Conservation (phyloP, 1,140 invertebrate genomes). For the Nephotettix cincticeps region DNA sequence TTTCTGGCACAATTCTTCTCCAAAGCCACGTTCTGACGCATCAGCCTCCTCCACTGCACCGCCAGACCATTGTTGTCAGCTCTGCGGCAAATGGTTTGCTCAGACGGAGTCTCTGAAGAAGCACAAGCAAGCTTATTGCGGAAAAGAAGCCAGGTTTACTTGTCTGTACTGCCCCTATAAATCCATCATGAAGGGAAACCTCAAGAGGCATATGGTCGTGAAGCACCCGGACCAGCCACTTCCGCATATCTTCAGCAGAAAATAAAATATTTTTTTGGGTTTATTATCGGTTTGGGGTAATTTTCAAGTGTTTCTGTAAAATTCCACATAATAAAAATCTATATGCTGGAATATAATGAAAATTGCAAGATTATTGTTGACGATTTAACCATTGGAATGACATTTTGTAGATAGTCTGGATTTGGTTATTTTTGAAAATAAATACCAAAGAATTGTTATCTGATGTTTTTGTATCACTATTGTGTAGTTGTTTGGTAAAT, state of each 20-base stretch:
- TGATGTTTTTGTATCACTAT: no score
- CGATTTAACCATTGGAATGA: no score
- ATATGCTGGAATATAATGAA: no score
- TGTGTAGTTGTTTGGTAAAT: no score
- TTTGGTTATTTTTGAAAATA: no score
- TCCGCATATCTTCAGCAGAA: neutral
- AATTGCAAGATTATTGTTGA: no score
- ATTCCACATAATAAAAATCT: no score
- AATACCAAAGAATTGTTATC: no score
- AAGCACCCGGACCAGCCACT: slow-evolving; percentile 38
- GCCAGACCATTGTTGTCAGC: slow-evolving; percentile 34
- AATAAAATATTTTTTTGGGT: no score
- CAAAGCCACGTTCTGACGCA: neutral
- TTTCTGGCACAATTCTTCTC: slow-evolving; percentile 41
- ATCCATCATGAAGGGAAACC: slow-evolving; percentile 51
- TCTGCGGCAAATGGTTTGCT: slow-evolving; percentile 55
- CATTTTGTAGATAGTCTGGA: no score
- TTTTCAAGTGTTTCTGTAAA: no score
- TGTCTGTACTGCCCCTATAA: slow-evolving; percentile 56
- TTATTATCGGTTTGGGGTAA: no score
- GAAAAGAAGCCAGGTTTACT: slow-evolving; percentile 55
- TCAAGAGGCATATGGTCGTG: slow-evolving; percentile 49
- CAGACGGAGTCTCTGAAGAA: slow-evolving; percentile 39
- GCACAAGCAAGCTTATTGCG: slow-evolving; percentile 48
- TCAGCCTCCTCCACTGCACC: neutral